A percentile compares a stretch with the other conserved stretches of the same genome.
These are phyloP conservation scores for Nesidiocoris tenuis DNA, from an alignment of 2,888 invertebrate species.

Conservation along the genomic window DNA sequence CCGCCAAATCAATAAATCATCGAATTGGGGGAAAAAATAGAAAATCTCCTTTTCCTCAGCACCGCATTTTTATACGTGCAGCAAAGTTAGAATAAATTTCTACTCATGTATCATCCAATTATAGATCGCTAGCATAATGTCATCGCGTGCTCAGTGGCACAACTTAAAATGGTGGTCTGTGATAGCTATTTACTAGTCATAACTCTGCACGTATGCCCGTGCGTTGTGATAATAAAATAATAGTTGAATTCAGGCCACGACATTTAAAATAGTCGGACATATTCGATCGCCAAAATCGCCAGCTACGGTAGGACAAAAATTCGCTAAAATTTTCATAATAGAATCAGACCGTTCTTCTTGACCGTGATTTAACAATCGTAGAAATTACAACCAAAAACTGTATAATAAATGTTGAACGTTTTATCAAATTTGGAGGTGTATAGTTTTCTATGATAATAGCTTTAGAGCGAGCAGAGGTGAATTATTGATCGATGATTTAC, in stretches of 20 bases:
- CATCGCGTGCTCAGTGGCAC: background rate
- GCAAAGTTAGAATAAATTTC: too few species aligned
- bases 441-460: conserved; percentile 36
- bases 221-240: conserved; percentile 12
- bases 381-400: background rate
- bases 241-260: conserved; percentile 17
- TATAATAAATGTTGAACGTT: conserved; percentile 2
- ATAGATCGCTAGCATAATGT: background rate
- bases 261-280: background rate
- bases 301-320: too few species aligned
- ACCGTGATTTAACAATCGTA: background rate
- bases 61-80: too few species aligned
- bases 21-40: too few species aligned
- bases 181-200: conserved; percentile 22
- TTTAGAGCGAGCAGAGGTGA: conserved; percentile 14
- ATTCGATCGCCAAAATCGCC: too few species aligned
- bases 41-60: too few species aligned
- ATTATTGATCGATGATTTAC: background rate
- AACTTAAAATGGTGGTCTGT: conserved; percentile 21
- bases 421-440: conserved; percentile 28
- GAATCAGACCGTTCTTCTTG: background rate
- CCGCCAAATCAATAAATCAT: too few species aligned
- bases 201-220: background rate
- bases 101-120: too few species aligned
- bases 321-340: too few species aligned